Base-by-base conservation (phyloP, 2,888 invertebrate species). In the Pristionchus arcanus region DNA sequence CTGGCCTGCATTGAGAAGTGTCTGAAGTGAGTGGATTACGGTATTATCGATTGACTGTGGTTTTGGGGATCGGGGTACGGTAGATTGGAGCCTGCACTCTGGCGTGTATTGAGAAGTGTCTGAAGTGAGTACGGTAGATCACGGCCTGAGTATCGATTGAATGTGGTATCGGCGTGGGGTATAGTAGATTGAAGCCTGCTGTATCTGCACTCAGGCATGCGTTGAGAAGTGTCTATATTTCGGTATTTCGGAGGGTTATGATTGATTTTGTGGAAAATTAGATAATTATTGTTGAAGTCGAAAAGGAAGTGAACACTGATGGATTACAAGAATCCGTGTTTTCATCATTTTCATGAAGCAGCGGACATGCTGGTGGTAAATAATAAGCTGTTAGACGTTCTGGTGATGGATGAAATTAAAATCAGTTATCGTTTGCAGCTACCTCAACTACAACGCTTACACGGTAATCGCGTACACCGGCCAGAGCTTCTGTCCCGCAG, bases 361-460 rank as follows among this genome's bases (percentile, higher is more conserved):
- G n/a, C n/a, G n/a, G n/a, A n/a, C n/a, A n/a, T n/a, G n/a, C n/a
- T n/a, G n/a, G n/a, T n/a, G n/a, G n/a, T n/a, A n/a, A n/a, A n/a
- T n/a, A n/a, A n/a, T n/a, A n/a, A n/a, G n/a, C n/a, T n/a, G 25
- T 28, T 98, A 94, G 97, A 21, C 55, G 15, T 21, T 2, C 19
- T 55, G 21, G 55, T 55, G 97, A 95, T 97, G n/a, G n/a, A n/a
- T n/a, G n/a, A 97, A 94, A 96, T 98, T 92, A 98, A 98, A n/a
- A 19, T 55, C 28, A 25, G 25, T 49, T 81, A 0, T 31, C 42
- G 31, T 28, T 68, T 98, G 92, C 81, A 97, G 97, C 63, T 98
- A 97, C 95, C 96, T 98, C 94, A 98, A 98, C 95, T 98, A 98
- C 95, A 98, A 98, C 95, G 98, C 98, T 0, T 98, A 98, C 95